These are phyloP conservation scores for Lepidochitona cinerea DNA, from an alignment of 2,888 invertebrate species.

Conservation along the genomic window DNA sequence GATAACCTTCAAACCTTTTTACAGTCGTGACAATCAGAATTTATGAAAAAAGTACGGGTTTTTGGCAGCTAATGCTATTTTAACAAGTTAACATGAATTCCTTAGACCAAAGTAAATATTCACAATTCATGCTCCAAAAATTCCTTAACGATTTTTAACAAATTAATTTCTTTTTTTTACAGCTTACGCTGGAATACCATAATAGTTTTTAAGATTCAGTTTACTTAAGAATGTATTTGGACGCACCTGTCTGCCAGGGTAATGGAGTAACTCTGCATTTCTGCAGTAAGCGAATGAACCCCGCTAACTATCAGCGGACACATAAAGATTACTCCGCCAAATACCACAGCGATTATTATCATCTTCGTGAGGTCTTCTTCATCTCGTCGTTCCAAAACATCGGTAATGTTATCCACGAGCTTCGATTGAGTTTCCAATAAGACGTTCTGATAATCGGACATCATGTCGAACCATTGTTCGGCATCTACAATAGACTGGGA, in stretches of 20 bases:
- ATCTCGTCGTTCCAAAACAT: conserved; percentile 34
- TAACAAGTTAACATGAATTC: no score
- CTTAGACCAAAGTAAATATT: no score
- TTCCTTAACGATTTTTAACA: no score
- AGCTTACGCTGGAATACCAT: no score
- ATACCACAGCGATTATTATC: conserved; percentile 51
- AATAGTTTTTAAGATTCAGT: no score
- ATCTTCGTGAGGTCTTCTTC: conserved; percentile 44
- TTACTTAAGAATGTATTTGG: no score
- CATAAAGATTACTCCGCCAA: conserved; percentile 48
- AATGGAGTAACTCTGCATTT: conserved; percentile 59
- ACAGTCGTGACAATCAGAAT: no score
- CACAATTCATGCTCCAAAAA: no score
- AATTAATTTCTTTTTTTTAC: no score
- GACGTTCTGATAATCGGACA: conserved; percentile 28
- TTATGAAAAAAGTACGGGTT: no score
- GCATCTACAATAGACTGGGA: not conserved
- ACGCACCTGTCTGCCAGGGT: conserved; percentile 54
- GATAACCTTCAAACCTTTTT: no score
- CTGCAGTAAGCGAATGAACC: conserved; percentile 53
- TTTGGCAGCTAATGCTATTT: no score
- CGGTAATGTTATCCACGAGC: conserved; percentile 29
- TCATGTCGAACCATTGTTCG: conserved; percentile 15
- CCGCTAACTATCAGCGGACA: conserved; percentile 58
- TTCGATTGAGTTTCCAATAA: conserved; percentile 32